phyloP scores from a whole-genome alignment of 2,113 vertebrate species.

The Heterocephalus glaber region DNA sequence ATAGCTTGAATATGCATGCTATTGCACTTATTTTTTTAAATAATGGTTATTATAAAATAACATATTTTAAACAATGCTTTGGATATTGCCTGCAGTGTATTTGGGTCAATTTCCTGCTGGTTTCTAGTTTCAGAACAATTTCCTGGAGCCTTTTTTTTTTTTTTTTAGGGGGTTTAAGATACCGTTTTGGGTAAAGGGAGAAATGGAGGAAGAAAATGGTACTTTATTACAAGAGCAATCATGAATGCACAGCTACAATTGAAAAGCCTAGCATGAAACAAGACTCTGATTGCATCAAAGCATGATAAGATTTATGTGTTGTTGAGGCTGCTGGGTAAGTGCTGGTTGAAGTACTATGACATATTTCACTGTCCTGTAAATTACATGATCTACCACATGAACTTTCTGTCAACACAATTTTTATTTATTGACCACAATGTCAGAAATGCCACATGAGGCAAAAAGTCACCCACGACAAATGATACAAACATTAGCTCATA shows the following conservation, averaged over 20 bases:
- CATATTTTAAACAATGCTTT: constrained; percentile 67
- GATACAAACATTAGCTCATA: constrained; percentile 53
- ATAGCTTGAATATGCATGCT: constrained; percentile 9
- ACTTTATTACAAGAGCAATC: constrained; percentile 69
- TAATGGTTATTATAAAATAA: constrained; percentile 69
- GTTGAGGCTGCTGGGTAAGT: constrained; percentile 61
- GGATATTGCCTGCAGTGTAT: constrained; percentile 70
- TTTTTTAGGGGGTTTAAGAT: constrained; percentile 75
- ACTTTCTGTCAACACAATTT: constrained; percentile 73
- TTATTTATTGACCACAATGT: constrained; percentile 84
- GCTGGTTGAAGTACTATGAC: constrained; percentile 52
- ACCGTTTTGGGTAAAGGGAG: constrained; percentile 53
- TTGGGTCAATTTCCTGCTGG: constrained; percentile 83
- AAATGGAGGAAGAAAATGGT: constrained; percentile 74
- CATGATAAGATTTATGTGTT: constrained; percentile 75
- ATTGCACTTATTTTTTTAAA: constrained; percentile 46
- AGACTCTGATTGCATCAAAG: constrained; percentile 73
- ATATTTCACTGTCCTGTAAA: constrained; percentile 79
- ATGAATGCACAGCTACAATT: constrained; percentile 66
- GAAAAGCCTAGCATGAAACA: constrained; percentile 71
- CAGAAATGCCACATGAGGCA: constrained; percentile 77
- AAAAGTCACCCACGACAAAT: constrained; percentile 74
- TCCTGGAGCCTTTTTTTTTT: constrained; percentile 71
- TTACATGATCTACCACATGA: constrained; percentile 58
- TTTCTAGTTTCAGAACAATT: constrained; percentile 85